A percentile compares a stretch with the other conserved stretches of the same genome.
Conservation (phyloP, 2,797 vertebrate species). For the Halcyon chelicuti region DNA sequence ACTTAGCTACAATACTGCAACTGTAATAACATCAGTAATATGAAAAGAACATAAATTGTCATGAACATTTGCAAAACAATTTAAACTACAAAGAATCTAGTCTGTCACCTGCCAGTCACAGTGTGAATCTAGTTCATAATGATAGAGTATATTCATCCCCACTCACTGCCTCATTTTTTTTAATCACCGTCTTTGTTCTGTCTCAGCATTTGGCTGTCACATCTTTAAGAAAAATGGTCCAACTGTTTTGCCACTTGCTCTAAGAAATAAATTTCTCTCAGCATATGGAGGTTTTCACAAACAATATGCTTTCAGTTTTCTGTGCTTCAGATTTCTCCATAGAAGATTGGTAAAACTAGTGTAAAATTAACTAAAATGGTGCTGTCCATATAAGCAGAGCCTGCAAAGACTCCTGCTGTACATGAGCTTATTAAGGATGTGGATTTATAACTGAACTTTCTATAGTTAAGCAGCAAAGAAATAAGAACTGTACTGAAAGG, state of each 20-base stretch:
- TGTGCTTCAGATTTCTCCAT: not conserved
- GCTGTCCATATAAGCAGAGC: not conserved
- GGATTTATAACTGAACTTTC: not conserved
- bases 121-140: not conserved
- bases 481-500: not conserved
- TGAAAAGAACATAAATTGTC: not conserved
- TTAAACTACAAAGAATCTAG: not conserved
- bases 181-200: constrained; percentile 23
- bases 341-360: not conserved
- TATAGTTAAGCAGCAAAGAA: not conserved
- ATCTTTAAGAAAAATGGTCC: constrained; percentile 44
- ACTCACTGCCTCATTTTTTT: not conserved
- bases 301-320: constrained; percentile 45
- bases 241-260: constrained; percentile 46
- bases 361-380: not conserved
- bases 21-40: not conserved
- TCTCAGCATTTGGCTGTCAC: constrained; percentile 47
- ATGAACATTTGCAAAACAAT: not conserved
- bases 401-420: not conserved
- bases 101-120: constrained; percentile 35
- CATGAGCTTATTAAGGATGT: not conserved
- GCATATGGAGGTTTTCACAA: constrained; percentile 46
- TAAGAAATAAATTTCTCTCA: constrained; percentile 18
- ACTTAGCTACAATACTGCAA: not conserved
- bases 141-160: not conserved